Percentiles rank a stretch among this genome's conserved stretches.
Conservation (phyloP, 2,888 invertebrate species). For the Drepana falcataria region DNA sequence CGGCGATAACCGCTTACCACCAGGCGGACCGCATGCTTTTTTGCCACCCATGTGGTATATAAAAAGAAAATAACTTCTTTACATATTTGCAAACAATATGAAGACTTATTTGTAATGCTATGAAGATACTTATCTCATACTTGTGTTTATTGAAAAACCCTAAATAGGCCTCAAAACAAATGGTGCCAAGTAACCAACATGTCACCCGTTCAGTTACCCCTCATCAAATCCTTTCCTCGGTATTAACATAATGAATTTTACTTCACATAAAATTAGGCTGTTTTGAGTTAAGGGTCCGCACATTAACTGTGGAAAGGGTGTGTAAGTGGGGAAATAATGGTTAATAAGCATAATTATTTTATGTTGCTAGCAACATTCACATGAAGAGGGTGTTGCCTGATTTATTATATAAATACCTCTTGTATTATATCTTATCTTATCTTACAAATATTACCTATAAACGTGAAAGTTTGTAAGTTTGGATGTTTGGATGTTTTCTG, state of each 20-base stretch:
- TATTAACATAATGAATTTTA: constrained; percentile 46
- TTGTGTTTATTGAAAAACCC: too few species aligned
- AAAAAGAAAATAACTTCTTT: too few species aligned
- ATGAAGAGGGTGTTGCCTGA: constrained; percentile 16
- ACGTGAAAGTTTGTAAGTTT: too few species aligned
- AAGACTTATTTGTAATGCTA: too few species aligned
- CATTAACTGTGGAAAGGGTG: constrained; percentile 33
- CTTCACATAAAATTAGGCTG: constrained; percentile 42
- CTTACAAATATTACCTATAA: too few species aligned
- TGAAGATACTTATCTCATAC: too few species aligned
- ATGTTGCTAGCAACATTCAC: constrained; percentile 15
- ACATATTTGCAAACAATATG: too few species aligned
- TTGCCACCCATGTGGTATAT: too few species aligned
- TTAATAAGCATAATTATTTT: constrained; percentile 33
- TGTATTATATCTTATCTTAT: too few species aligned
- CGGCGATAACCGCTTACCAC: too few species aligned
- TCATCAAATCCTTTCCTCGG: constrained; percentile 32
- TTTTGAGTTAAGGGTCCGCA: constrained; percentile 36
- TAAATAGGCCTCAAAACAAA: constrained; percentile 9
- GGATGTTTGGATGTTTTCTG: too few species aligned
- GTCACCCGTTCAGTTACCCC: constrained; percentile 22
- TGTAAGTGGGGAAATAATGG: constrained; percentile 26
- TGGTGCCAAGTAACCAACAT: constrained; percentile 10
- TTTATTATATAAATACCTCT: not conserved
- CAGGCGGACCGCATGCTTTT: too few species aligned